Conservation (phyloP, 2,113 vertebrate genomes). For the Glareola pratincola region DNA sequence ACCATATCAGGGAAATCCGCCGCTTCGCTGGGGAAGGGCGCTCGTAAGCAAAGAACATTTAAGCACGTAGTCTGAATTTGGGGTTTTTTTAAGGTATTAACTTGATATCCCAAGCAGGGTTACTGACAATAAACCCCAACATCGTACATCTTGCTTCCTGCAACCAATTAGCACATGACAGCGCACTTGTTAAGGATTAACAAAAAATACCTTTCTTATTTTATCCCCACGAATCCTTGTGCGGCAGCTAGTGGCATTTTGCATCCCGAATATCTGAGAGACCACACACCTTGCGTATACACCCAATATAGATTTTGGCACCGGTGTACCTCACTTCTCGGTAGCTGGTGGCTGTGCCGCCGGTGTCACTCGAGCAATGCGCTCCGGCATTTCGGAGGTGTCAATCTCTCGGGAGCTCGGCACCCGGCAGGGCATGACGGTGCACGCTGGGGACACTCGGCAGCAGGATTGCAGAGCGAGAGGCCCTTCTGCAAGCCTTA, state of each 20-base stretch:
- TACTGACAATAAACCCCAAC: not conserved
- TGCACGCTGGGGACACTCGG: not conserved
- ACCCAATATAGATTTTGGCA: not conserved
- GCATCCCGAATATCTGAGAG: not conserved
- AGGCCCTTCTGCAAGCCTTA: not conserved
- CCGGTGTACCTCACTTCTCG: rapidly evolving
- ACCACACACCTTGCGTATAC: not conserved
- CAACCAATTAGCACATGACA: not conserved
- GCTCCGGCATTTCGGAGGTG: not conserved
- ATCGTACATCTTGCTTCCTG: not conserved
- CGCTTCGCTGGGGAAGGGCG: not conserved
- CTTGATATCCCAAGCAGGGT: not conserved
- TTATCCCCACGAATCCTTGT: not conserved
- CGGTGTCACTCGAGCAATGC: not conserved
- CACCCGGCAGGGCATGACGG: not conserved
- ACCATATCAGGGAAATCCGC: not conserved
- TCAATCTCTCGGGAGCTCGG: not conserved
- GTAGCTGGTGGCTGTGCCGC: not conserved
- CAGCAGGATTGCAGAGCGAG: not conserved
- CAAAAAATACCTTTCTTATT: not conserved
- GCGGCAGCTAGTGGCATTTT: not conserved
- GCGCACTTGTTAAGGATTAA: not conserved
- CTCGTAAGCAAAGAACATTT: not conserved
- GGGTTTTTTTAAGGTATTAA: not conserved
- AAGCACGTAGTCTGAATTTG: not conserved